A percentile compares a stretch with the other conserved stretches of the same genome.
phyloP scores from a whole-genome alignment of 2,113 vertebrate genomes.

The Talpa occidentalis region DNA sequence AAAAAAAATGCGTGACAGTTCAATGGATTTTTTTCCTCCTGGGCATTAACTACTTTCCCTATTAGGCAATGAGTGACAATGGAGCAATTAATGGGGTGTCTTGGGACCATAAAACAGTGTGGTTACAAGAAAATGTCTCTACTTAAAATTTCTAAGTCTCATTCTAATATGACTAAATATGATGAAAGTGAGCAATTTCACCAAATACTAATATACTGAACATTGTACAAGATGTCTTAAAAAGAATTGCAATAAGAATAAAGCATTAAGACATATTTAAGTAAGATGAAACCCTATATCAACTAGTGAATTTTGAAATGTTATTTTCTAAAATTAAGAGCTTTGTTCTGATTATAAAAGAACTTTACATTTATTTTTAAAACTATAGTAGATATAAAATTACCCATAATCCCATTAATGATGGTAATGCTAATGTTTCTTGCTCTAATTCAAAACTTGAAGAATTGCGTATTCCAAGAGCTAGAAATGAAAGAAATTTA shows the following conservation, averaged over 20 bases:
- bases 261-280: neutral
- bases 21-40: neutral
- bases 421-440: constrained; percentile 22
- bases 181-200: neutral
- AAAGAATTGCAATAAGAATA: neutral
- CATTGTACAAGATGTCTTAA: neutral
- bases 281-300: neutral
- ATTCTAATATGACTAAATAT: neutral
- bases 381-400: neutral
- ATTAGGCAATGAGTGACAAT: neutral
- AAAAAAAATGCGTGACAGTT: neutral
- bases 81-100: neutral
- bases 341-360: constrained; percentile 21
- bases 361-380: neutral
- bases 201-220: neutral
- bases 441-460: neutral
- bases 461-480: neutral
- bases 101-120: neutral
- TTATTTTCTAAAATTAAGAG: constrained; percentile 24
- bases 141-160: neutral
- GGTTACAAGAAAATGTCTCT: neutral
- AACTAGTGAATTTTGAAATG: constrained; percentile 24
- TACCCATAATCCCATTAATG: neutral
- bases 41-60: neutral
- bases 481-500: constrained; percentile 39